Evolutionary conservation across 2,113 vertebrate species (phyloP).

Genomic region (Sigmodon hispidus): DNA sequence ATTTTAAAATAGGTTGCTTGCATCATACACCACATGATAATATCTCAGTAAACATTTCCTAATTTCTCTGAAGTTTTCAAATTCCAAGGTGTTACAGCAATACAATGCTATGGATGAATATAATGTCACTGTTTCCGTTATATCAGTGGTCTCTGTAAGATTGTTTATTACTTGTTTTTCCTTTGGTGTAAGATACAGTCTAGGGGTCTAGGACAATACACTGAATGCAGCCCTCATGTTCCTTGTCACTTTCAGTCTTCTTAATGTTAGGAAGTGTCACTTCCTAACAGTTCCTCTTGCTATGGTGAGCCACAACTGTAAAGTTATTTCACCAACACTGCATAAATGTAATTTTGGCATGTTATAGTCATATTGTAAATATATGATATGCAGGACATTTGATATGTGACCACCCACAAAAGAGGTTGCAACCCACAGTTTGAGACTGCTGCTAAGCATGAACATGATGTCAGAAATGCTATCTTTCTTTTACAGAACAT

Average conservation of each 20-base stretch:
- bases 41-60: neutral
- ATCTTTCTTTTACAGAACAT: neutral
- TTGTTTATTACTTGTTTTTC: neutral
- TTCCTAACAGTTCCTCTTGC: neutral
- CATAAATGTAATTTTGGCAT: neutral
- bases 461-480: neutral
- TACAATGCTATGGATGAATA: neutral
- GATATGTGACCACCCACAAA: too few relatives aligned
- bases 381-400: neutral
- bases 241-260: neutral
- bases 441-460: neutral
- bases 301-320: too few relatives aligned
- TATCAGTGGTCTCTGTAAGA: neutral
- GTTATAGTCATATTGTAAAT: neutral
- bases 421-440: neutral
- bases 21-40: neutral
- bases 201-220: neutral
- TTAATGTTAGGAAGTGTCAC: too few relatives aligned
- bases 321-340: neutral
- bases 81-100: neutral
- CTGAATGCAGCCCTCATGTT: neutral
- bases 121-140: neutral
- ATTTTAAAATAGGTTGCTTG: neutral
- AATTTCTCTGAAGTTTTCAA: neutral
- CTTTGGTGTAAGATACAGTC: neutral